Evolutionary conservation across 2,113 vertebrate species (phyloP), one percentile per base, ranked within the genome.

Genomic region (Urocitellus parryii): DNA sequence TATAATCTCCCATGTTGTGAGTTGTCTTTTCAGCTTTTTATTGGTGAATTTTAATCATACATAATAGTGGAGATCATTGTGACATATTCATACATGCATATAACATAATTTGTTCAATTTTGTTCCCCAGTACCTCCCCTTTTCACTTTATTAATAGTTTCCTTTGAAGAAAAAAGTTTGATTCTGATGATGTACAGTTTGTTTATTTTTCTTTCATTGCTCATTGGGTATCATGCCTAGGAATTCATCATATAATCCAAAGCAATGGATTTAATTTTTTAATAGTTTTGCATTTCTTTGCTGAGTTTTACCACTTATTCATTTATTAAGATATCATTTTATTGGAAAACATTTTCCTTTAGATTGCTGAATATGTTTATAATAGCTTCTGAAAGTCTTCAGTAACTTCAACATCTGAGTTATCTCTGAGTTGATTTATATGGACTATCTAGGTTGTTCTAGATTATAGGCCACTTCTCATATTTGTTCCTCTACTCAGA

Each of bases 231-330:
- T 83, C 34, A 39, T 79, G 67, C 29, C 34, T 68, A 68, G 67
- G 34, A 79, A 39, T 32, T 29, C 20, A 82, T n/a, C 56, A 22
- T 58, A 48, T 63, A 88, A 63, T 51, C 32, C 34, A 88, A 81
- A 73, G 12, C 58, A 53, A 42, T 67, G 29, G 56, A 42, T 73
- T 88, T 65, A 81, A 88, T 34, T 88, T 82, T 93, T 94, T 70
- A 74, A 74, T 67, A 74, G 20, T 63, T 81, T 73, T 81, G 32
- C 53, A 9, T 74, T 82, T 82, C 48, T 37, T 32, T 63, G 76
- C 84, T 81, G 51, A 73, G 34, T 24, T 72, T 61, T 79, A 24
- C 24, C 48, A 17, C 68, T 9, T 93, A 27, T 70, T 81, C 39
- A 34, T 17, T 73, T 80, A 29, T 29, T 87, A 79, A 70, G 25